Percentiles rank a stretch among this genome's conserved stretches.
These are phyloP conservation scores for Dolichallabes microphthalmus DNA, from an alignment of 2,113 vertebrate genomes.

Conservation along the genomic window DNA sequence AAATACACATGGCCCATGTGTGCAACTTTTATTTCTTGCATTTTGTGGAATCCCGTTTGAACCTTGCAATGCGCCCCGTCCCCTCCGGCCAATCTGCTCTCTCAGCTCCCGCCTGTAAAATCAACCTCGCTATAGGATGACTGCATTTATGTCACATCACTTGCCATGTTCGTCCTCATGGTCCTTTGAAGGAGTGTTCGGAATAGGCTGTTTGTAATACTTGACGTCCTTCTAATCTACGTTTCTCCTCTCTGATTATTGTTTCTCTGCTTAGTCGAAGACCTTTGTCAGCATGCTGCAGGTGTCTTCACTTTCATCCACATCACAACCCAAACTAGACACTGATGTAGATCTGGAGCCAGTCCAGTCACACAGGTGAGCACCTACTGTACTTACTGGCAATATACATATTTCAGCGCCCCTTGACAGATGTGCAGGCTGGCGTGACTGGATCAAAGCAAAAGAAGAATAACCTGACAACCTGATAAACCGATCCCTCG, in stretches of 20 bases:
- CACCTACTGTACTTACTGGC: neutral
- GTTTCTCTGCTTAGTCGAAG: neutral
- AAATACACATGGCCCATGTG: neutral
- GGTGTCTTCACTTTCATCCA: constrained; percentile 51
- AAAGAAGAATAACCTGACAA: neutral
- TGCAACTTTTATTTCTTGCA: neutral
- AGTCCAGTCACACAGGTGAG: constrained; percentile 50
- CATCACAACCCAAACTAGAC: constrained; percentile 38
- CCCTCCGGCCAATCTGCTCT: too few species aligned
- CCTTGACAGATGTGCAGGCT: neutral
- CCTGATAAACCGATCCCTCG: neutral
- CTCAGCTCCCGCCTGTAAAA: too few species aligned
- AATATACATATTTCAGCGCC: neutral
- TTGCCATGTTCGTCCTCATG: neutral
- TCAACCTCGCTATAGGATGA: too few species aligned
- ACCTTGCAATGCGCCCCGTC: too few species aligned
- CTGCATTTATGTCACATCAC: neutral
- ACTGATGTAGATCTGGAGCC: constrained; percentile 50
- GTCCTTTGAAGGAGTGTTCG: neutral
- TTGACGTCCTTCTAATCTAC: neutral
- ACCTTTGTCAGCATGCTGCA: constrained; percentile 45
- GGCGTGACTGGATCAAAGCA: neutral
- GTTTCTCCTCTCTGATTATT: neutral
- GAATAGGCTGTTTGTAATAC: neutral
- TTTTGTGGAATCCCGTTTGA: neutral